These are phyloP conservation scores for Drosophila cracens DNA, from an alignment of 2,888 invertebrate species.

Conservation along the genomic window DNA sequence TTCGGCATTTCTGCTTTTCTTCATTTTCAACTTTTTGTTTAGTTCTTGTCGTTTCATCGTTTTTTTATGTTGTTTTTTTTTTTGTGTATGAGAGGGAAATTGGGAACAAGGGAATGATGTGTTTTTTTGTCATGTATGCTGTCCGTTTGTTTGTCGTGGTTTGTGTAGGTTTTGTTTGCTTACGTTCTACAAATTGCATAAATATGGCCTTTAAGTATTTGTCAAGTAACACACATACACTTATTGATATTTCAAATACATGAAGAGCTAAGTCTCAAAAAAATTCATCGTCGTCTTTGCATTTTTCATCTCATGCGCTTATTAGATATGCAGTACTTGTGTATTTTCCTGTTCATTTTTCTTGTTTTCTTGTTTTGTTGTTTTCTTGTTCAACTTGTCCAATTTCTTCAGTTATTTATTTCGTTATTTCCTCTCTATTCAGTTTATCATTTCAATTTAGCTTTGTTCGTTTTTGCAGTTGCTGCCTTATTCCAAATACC, in stretches of 20 bases:
- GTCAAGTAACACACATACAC: slow-evolving; percentile 28
- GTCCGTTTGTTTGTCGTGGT: not conserved
- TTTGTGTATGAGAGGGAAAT: slow-evolving; percentile 5
- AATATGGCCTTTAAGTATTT: slow-evolving; percentile 76
- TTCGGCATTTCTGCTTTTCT: not conserved
- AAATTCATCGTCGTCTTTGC: slow-evolving; percentile 16
- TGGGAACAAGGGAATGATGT: not conserved
- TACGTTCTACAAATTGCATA: slow-evolving; percentile 72
- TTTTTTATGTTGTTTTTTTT: not conserved
- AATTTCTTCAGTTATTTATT: slow-evolving; percentile 9
- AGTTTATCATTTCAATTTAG: slow-evolving; percentile 3
- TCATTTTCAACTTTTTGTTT: not conserved
- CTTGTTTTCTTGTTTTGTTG: slow-evolving; percentile 5
- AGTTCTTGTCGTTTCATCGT: slow-evolving; percentile 7
- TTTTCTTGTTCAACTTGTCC: not conserved
- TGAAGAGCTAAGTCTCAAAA: slow-evolving; percentile 37
- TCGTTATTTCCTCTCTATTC: slow-evolving; percentile 10
- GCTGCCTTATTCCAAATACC: slow-evolving; percentile 16
- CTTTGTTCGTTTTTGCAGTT: slow-evolving; percentile 31
- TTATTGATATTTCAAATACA: slow-evolving; percentile 39
- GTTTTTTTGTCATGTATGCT: not conserved
- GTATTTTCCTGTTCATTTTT: slow-evolving; percentile 14
- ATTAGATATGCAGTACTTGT: slow-evolving; percentile 43
- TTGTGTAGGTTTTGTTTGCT: slow-evolving; percentile 48
- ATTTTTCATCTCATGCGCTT: slow-evolving; percentile 22